phyloP scores from a whole-genome alignment of 2,888 invertebrate genomes.

The Nomada fucata region DNA sequence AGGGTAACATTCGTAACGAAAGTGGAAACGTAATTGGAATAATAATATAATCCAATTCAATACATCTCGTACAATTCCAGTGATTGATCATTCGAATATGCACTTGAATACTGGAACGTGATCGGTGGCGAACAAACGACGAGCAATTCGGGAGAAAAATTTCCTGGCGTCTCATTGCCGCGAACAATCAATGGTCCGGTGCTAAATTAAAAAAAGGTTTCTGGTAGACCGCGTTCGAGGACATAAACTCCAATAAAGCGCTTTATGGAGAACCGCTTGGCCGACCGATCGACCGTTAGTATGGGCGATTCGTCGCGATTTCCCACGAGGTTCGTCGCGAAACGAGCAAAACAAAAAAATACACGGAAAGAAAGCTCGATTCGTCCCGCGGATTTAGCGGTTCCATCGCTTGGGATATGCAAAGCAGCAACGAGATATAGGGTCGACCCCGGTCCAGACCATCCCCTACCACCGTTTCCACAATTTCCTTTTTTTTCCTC shows the following conservation, averaged over 20 bases:
- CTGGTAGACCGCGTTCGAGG: slow-evolving; percentile 29
- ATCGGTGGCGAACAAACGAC: neutral
- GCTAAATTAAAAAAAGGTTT: slow-evolving; percentile 32
- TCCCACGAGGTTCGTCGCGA: slow-evolving; percentile 63
- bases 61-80: neutral
- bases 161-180: slow-evolving; percentile 23
- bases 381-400: slow-evolving; percentile 71
- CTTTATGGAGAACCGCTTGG: slow-evolving; percentile 56
- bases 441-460: slow-evolving; percentile 47
- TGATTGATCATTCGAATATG: neutral
- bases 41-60: too few species aligned
- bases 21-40: too few species aligned
- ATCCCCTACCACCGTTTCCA: slow-evolving; percentile 21
- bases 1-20: too few species aligned
- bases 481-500: slow-evolving; percentile 8
- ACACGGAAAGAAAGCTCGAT: slow-evolving; percentile 63
- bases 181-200: slow-evolving; percentile 15
- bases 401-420: slow-evolving; percentile 75
- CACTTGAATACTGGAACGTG: slow-evolving; percentile 5
- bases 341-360: neutral
- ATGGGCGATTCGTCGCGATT: slow-evolving; percentile 69
- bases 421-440: slow-evolving; percentile 70
- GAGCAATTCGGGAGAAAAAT: neutral
- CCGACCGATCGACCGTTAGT: slow-evolving; percentile 52
- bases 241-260: slow-evolving; percentile 54